Percentiles rank a stretch among this genome's conserved stretches.
These are phyloP conservation scores for Lerista edwardsae DNA, from an alignment of 2,797 vertebrate species.

Conservation along the genomic window DNA sequence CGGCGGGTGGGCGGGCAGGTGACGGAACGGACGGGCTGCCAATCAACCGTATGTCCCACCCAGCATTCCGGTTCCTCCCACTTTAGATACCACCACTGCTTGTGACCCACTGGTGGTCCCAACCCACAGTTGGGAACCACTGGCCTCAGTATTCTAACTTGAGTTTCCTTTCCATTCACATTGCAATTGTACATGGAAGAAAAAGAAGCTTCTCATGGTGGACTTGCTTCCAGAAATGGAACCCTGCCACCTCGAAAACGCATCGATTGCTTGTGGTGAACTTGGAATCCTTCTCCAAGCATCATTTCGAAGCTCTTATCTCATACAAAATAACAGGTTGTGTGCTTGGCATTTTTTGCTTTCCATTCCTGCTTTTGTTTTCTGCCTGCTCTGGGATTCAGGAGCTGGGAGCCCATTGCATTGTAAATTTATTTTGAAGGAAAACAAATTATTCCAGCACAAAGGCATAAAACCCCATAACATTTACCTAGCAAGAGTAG, in stretches of 20 bases:
- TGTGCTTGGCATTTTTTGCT: not conserved
- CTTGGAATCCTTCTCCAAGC: conserved; percentile 9
- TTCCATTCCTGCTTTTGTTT: not conserved
- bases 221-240: not conserved
- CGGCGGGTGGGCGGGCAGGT: too few species aligned
- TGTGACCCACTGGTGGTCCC: too few species aligned
- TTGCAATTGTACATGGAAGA: not conserved
- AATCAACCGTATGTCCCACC: too few species aligned
- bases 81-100: too few species aligned
- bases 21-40: too few species aligned
- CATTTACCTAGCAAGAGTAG: conserved; percentile 34
- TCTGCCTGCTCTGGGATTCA: conserved; percentile 29
- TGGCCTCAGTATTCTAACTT: not conserved
- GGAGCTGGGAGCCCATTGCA: not conserved
- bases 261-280: not conserved
- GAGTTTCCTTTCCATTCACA: not conserved
- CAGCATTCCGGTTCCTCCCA: too few species aligned
- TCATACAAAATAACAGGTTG: not conserved
- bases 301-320: conserved; percentile 27
- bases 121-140: too few species aligned
- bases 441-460: conserved; percentile 32
- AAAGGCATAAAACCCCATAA: conserved; percentile 24
- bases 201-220: not conserved
- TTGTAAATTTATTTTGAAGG: conserved; percentile 62
- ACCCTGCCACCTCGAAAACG: not conserved